phyloP scores from a whole-genome alignment of 2,797 vertebrate genomes.

The Propithecus deckenii region DNA sequence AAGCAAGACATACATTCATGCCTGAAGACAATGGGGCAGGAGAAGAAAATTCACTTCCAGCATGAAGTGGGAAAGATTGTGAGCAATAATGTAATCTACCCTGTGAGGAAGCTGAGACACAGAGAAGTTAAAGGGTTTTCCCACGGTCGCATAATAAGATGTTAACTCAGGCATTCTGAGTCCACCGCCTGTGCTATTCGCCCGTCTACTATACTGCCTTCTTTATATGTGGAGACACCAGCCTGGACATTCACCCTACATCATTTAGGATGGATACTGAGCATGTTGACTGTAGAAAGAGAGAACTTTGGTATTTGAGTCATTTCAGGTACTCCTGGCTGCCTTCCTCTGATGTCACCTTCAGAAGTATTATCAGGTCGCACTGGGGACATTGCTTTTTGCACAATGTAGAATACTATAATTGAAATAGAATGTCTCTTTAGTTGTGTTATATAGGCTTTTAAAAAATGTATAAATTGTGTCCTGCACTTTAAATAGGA shows the following conservation, averaged over 20 bases:
- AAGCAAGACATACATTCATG: neutral
- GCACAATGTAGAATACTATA: neutral
- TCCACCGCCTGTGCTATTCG: neutral
- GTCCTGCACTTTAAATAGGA: constrained; percentile 46
- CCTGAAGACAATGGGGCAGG: neutral
- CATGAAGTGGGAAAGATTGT: neutral
- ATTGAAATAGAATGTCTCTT: constrained; percentile 53
- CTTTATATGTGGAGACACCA: neutral
- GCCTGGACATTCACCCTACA: neutral
- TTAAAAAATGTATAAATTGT: constrained; percentile 49
- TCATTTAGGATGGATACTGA: neutral
- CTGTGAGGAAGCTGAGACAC: neutral
- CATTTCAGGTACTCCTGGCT: neutral
- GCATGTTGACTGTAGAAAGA: neutral
- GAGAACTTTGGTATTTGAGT: neutral
- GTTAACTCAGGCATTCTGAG: neutral
- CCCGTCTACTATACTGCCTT: neutral
- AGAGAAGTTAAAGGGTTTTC: neutral
- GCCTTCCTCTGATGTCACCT: neutral
- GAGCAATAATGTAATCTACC: neutral
- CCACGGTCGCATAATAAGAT: neutral
- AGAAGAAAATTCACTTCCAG: neutral
- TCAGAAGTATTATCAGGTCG: neutral
- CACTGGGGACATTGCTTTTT: neutral
- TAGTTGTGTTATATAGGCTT: neutral